A percentile compares a stretch with the other conserved stretches of the same genome.
These are phyloP conservation scores for Enteromius radiatus DNA, from an alignment of 2,797 vertebrate species.

Conservation along the genomic window DNA sequence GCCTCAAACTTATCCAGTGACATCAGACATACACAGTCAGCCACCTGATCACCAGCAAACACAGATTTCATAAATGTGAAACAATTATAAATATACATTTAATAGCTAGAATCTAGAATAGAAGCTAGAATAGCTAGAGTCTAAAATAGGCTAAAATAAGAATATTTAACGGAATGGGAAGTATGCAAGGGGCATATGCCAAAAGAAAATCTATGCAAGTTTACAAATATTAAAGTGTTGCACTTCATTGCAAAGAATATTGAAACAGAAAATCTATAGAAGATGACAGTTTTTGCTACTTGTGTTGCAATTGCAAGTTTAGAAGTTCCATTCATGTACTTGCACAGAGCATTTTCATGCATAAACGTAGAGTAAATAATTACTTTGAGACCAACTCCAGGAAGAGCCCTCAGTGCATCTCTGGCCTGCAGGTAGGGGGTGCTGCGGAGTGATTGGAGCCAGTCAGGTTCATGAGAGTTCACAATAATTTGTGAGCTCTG, in stretches of 20 bases:
- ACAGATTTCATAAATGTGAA: not conserved
- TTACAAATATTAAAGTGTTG: not conserved
- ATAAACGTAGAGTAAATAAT: not conserved
- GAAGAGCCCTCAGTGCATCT: conserved; percentile 83
- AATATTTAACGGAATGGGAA: too few species aligned
- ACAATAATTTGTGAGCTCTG: conserved; percentile 84
- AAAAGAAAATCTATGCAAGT: not conserved
- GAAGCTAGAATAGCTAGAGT: too few species aligned
- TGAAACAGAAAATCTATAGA: not conserved
- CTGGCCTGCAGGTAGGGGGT: conserved; percentile 82
- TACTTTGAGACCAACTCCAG: conserved; percentile 92
- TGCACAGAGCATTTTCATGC: not conserved
- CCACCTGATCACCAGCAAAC: conserved; percentile 79
- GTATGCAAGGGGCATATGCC: too few species aligned
- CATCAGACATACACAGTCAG: conserved; percentile 94
- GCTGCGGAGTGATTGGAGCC: conserved; percentile 81
- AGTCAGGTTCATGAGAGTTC: conserved; percentile 74
- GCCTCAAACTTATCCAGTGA: conserved; percentile 90
- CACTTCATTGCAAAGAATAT: not conserved
- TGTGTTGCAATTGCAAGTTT: not conserved
- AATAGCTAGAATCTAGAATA: too few species aligned
- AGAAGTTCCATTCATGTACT: not conserved
- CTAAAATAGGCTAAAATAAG: too few species aligned
- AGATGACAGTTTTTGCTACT: not conserved
- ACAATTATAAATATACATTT: not conserved